These are phyloP conservation scores for Albula goreensis DNA, from an alignment of 2,113 vertebrate genomes.

Conservation along the genomic window DNA sequence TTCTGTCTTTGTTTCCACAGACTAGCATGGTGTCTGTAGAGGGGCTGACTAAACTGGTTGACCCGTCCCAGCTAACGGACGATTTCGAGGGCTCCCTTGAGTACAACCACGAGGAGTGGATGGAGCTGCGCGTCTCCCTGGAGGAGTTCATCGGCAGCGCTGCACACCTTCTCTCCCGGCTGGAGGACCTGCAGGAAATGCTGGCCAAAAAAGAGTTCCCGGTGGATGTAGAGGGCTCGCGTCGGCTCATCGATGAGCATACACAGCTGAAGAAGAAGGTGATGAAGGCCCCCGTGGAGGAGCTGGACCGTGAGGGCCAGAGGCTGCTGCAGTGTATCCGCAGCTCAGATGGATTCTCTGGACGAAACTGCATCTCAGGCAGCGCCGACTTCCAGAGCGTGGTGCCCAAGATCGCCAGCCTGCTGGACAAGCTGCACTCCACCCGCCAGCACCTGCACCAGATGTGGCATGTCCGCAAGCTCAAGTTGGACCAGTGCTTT, in stretches of 20 bases:
- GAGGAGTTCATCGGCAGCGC: constrained; percentile 96
- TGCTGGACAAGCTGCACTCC: constrained; percentile 91
- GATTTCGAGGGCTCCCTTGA: constrained; percentile 96
- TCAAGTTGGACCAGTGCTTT: constrained; percentile 89
- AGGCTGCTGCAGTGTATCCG: constrained; percentile 91
- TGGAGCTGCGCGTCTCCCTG: constrained; percentile 89
- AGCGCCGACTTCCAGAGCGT: constrained; percentile 95
- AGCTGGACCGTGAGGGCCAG: constrained; percentile 90
- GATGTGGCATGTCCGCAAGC: constrained; percentile 85
- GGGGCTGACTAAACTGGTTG: constrained; percentile 90
- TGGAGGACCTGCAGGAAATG: constrained; percentile 94
- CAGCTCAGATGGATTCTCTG: constrained; percentile 80
- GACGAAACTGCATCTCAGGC: constrained; percentile 89
- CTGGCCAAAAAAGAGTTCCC: constrained; percentile 87
- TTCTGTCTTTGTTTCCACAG: constrained; percentile 60
- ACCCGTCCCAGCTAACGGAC: constrained; percentile 92
- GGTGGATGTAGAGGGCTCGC: constrained; percentile 88
- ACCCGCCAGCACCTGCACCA: constrained; percentile 91
- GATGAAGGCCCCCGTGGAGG: constrained; percentile 90
- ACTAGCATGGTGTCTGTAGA: constrained; percentile 98
- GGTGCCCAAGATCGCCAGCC: constrained; percentile 89
- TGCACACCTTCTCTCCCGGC: constrained; percentile 86
- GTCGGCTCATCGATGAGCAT: constrained; percentile 92
- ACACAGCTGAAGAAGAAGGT: constrained; percentile 90
- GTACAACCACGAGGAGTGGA: constrained; percentile 98